A percentile compares a stretch with the other conserved stretches of the same genome.
phyloP scores from a whole-genome alignment of 2,888 invertebrate genomes.

The Omphaloscelis lunosa region DNA sequence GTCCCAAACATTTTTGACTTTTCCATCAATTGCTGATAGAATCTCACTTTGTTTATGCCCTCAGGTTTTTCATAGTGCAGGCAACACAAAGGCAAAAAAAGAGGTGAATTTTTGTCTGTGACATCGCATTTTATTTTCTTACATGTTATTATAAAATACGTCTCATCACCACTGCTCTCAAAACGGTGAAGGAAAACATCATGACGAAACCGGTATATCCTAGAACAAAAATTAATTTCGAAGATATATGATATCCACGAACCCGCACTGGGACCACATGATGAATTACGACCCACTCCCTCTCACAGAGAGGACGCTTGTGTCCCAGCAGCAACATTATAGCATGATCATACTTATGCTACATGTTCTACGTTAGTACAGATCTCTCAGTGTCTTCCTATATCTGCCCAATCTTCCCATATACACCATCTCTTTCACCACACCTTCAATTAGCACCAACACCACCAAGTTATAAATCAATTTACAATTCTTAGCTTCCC shows the following conservation, averaged over 20 bases:
- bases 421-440: not conserved
- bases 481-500: constrained; percentile 42
- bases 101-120: too few relatives aligned
- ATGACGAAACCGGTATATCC: not conserved
- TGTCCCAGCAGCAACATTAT: too few relatives aligned
- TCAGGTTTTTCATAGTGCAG: too few relatives aligned
- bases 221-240: not conserved
- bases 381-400: not conserved
- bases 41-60: too few relatives aligned
- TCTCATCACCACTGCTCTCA: not conserved
- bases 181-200: not conserved
- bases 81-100: too few relatives aligned
- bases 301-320: not conserved
- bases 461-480: constrained; percentile 41
- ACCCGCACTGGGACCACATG: not conserved
- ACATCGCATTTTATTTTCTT: too few relatives aligned
- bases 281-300: not conserved
- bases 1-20: too few relatives aligned
- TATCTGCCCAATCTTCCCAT: not conserved
- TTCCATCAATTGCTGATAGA: too few relatives aligned
- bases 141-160: too few relatives aligned
- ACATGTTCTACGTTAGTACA: not conserved
- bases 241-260: not conserved
- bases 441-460: constrained; percentile 45
- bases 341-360: too few relatives aligned